Percentiles rank a stretch among this genome's conserved stretches.
Evolutionary conservation across 2,888 invertebrate genomes (phyloP).

Genomic region (Blera fallax): DNA sequence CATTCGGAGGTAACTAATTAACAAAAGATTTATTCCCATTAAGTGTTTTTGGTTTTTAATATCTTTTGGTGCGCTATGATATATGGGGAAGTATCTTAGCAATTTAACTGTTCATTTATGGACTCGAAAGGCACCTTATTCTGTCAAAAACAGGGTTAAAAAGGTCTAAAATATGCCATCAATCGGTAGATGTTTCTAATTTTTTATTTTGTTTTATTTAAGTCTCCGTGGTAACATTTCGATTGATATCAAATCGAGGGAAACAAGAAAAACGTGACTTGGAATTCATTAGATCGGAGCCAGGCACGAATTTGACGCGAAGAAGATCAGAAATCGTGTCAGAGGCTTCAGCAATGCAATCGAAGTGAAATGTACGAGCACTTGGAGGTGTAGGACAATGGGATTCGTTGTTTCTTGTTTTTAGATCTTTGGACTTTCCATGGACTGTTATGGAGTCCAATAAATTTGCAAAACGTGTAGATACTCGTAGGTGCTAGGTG

Average conservation of each 20-base stretch:
- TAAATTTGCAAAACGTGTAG: slow-evolving; percentile 5
- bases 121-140: background rate
- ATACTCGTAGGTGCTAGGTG: no score
- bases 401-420: background rate
- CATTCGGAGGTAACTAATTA: background rate
- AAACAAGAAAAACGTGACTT: slow-evolving; percentile 51
- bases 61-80: no score
- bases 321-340: slow-evolving; percentile 32
- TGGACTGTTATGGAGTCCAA: background rate
- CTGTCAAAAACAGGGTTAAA: background rate
- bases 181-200: background rate
- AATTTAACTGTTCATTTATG: background rate
- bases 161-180: background rate
- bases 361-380: background rate
- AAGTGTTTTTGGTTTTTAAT: background rate
- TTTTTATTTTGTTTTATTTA: no score
- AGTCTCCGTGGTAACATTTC: background rate
- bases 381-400: no score
- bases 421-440: background rate
- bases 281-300: slow-evolving; percentile 13
- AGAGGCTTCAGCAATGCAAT: background rate
- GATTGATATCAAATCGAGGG: slow-evolving; percentile 19
- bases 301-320: slow-evolving; percentile 28
- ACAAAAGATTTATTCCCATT: background rate
- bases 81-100: no score